These are phyloP conservation scores for Gisinianus flammeolus DNA, from an alignment of 2,888 invertebrate species.

Conservation along the genomic window DNA sequence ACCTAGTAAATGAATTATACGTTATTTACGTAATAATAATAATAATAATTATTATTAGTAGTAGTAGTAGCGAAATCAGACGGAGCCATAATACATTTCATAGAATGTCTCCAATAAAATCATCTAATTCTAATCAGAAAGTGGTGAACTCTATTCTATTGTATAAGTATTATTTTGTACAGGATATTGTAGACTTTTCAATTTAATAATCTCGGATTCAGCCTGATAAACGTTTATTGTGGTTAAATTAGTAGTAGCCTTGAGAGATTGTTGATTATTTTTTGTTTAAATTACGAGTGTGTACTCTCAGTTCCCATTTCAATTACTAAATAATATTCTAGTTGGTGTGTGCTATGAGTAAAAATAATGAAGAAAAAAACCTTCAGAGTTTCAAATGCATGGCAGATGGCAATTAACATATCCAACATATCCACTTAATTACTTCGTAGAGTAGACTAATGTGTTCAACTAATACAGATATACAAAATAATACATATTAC, in stretches of 20 bases:
- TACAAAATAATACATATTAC: neutral
- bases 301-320: neutral
- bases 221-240: constrained; percentile 8
- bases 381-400: neutral
- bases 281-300: constrained; percentile 6
- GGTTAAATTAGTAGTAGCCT: neutral
- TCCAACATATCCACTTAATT: neutral
- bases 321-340: neutral
- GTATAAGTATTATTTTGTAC: neutral
- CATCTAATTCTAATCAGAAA: neutral
- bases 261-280: neutral
- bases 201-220: neutral
- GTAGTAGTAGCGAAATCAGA: too few relatives aligned
- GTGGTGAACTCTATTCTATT: neutral
- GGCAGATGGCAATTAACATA: neutral
- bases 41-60: too few relatives aligned
- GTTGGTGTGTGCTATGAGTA: neutral
- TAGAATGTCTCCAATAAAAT: too few relatives aligned
- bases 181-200: neutral
- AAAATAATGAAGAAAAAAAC: neutral
- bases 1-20: too few relatives aligned
- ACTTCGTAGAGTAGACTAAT: neutral
- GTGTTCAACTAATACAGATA: too few relatives aligned
- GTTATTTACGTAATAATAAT: too few relatives aligned
- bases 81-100: too few relatives aligned